phyloP scores from a whole-genome alignment of 2,888 invertebrate genomes.

The Agriopis marginaria region DNA sequence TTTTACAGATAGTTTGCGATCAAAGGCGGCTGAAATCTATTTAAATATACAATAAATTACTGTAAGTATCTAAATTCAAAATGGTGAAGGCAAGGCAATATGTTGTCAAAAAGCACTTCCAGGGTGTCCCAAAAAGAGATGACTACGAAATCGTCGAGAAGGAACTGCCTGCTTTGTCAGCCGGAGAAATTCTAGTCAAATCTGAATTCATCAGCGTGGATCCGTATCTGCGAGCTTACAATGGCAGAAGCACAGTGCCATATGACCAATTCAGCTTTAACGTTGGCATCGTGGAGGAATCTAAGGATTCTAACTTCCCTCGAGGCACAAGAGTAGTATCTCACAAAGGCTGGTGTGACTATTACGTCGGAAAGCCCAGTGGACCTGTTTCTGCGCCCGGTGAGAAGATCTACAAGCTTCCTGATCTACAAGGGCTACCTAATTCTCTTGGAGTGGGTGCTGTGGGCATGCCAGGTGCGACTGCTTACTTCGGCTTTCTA shows the following conservation, averaged over 20 bases:
- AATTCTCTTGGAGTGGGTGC: conserved; percentile 86
- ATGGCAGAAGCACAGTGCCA: conserved; percentile 45
- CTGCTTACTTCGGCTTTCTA: conserved; percentile 90
- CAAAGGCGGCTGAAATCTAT: background rate
- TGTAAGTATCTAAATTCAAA: background rate
- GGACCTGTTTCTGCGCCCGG: conserved; percentile 1
- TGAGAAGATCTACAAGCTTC: conserved; percentile 68
- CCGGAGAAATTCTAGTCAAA: conserved; percentile 77
- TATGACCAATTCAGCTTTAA: conserved; percentile 63
- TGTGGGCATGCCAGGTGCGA: conserved; percentile 89
- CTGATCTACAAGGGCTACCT: conserved; percentile 82
- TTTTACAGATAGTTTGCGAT: background rate
- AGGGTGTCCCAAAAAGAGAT: conserved; percentile 83
- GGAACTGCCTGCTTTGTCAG: conserved; percentile 83
- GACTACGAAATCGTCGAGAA: conserved; percentile 87
- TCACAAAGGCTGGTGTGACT: conserved; percentile 66
- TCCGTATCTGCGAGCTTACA: conserved; percentile 57
- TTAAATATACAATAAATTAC: background rate
- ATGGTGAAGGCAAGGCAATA: conserved; percentile 86
- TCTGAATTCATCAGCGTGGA: conserved; percentile 64
- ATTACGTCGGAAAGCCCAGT: conserved; percentile 43
- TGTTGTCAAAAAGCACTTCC: conserved; percentile 83
- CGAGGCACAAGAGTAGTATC: conserved; percentile 86
- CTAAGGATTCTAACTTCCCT: conserved; percentile 87
- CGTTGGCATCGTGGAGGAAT: conserved; percentile 83